Evolutionary conservation across 2,797 vertebrate genomes (phyloP).

Genomic region (Neostethus bicornis): DNA sequence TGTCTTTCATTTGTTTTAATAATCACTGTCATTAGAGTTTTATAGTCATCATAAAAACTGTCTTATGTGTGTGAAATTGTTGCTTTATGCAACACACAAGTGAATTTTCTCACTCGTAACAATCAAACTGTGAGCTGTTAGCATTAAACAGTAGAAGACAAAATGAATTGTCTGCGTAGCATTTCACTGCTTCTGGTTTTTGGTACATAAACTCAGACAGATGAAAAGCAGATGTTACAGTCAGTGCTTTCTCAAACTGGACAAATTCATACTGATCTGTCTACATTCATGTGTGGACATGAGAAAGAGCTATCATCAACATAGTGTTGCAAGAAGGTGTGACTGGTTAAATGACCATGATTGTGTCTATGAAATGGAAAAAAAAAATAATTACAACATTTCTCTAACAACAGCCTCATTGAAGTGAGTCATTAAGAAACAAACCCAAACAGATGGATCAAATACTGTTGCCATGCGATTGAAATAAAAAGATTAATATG

Average conservation of each 20-base stretch:
- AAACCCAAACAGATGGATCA: no score
- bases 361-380: background rate
- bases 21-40: background rate
- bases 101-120: background rate
- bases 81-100: background rate
- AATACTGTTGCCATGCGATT: no score
- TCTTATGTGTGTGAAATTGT: background rate
- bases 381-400: no score
- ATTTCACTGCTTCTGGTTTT: background rate
- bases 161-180: no score
- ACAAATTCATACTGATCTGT: constrained; percentile 16
- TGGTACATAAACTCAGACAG: background rate
- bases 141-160: background rate
- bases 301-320: constrained; percentile 17
- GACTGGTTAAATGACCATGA: constrained; percentile 5
- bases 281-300: constrained; percentile 47
- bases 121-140: background rate
- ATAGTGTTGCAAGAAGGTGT: background rate
- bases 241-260: constrained; percentile 9
- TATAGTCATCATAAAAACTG: background rate
- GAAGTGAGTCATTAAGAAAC: no score
- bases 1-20: background rate
- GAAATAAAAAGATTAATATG: no score
- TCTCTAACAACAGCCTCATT: no score
- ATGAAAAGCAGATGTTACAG: background rate